Percentiles rank a stretch among this genome's conserved stretches.
These are phyloP conservation scores for Chelonia mydas DNA, from an alignment of 2,797 vertebrate genomes.

Conservation along the genomic window DNA sequence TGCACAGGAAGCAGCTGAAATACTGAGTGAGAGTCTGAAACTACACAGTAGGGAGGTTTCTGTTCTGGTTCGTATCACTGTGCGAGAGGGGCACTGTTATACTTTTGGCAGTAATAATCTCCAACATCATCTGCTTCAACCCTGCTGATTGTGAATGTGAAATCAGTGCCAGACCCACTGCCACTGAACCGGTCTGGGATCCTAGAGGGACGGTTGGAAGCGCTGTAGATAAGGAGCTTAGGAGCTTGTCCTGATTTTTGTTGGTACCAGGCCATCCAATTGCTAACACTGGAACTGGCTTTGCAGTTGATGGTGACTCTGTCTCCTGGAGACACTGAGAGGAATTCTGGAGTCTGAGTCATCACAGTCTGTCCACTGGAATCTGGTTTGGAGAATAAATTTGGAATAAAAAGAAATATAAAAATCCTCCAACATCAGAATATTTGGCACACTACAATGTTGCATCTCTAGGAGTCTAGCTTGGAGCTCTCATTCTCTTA, in stretches of 20 bases:
- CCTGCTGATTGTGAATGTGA: background rate
- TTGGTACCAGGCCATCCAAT: background rate
- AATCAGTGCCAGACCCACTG: background rate
- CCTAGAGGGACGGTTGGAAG: background rate
- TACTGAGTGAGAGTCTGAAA: background rate
- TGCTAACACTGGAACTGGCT: background rate
- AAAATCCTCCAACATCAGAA: background rate
- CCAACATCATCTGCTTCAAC: background rate
- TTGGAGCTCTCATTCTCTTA: too few species aligned
- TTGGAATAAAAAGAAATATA: background rate
- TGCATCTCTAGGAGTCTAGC: too few species aligned
- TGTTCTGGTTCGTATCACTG: background rate
- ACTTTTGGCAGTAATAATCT: background rate
- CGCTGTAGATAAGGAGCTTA: background rate
- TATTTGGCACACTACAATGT: too few species aligned
- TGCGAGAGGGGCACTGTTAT: background rate
- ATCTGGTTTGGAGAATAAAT: background rate
- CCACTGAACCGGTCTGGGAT: background rate
- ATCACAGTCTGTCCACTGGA: background rate
- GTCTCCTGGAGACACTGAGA: background rate
- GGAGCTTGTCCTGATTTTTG: background rate
- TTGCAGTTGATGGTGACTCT: background rate
- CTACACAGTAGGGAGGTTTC: background rate
- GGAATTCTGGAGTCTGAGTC: background rate
- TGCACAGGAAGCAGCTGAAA: background rate